Percentiles rank a stretch among this genome's conserved stretches.
These are phyloP conservation scores for Pelosia muscerda DNA, from an alignment of 2,888 invertebrate genomes.

Conservation along the genomic window DNA sequence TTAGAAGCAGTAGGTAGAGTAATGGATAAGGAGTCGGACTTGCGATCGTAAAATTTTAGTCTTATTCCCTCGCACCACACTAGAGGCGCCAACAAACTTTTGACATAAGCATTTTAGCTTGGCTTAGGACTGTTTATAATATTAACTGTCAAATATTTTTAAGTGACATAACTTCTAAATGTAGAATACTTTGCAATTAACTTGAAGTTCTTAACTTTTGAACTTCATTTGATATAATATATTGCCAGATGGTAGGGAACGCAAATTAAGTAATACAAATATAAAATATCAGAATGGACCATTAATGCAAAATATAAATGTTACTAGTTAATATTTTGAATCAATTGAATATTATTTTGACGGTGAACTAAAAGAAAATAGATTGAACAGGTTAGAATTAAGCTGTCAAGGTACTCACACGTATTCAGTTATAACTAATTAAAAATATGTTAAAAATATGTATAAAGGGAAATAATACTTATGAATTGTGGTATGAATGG, in stretches of 20 bases:
- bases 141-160: neutral
- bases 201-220: too few relatives aligned
- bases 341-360: too few relatives aligned
- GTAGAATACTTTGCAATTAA: neutral
- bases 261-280: too few relatives aligned
- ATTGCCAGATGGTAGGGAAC: neutral
- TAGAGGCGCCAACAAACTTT: neutral
- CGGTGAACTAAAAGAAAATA: too few relatives aligned
- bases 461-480: too few relatives aligned
- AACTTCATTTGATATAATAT: too few relatives aligned
- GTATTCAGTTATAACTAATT: neutral
- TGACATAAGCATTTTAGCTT: neutral
- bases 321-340: too few relatives aligned
- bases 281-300: too few relatives aligned
- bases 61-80: neutral
- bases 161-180: neutral
- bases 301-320: too few relatives aligned
- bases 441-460: too few relatives aligned
- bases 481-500: too few relatives aligned
- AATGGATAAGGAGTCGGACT: neutral
- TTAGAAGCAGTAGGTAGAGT: neutral
- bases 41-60: neutral
- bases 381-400: too few relatives aligned
- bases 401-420: neutral
- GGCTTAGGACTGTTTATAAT: neutral